Evolutionary conservation across 2,797 vertebrate species (phyloP).

Genomic region (Lerista edwardsae): DNA sequence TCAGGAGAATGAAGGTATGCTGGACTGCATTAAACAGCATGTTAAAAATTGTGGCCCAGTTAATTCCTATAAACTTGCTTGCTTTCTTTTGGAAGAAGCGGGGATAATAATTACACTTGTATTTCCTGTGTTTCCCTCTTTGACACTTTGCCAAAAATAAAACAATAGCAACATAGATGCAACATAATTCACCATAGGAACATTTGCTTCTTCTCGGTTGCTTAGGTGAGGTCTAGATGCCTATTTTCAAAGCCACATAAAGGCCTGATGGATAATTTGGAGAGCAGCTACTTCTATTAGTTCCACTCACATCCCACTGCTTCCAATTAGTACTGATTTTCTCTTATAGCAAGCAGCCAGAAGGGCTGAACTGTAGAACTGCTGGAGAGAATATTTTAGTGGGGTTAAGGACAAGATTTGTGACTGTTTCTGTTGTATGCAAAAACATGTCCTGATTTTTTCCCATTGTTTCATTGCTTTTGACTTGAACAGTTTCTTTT

Average conservation of each 20-base stretch:
- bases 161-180: conserved; percentile 43
- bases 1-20: background rate
- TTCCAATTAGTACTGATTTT: conserved; percentile 72
- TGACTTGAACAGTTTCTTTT: background rate
- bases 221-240: conserved; percentile 51
- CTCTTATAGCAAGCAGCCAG: conserved; percentile 58
- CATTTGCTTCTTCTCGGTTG: conserved; percentile 48
- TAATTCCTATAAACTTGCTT: background rate
- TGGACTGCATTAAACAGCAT: background rate
- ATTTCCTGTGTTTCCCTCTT: background rate
- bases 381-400: conserved; percentile 44
- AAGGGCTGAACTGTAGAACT: conserved; percentile 55
- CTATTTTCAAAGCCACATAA: conserved; percentile 48
- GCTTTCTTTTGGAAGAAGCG: background rate
- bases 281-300: conserved; percentile 56
- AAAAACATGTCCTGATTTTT: conserved; percentile 1
- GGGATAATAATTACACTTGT: conserved; percentile 42
- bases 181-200: conserved; percentile 47
- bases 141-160: conserved; percentile 33
- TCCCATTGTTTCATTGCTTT: conserved; percentile 1
- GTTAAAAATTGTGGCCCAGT: background rate
- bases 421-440: background rate
- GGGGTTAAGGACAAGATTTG: conserved; percentile 14
- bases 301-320: conserved; percentile 61
- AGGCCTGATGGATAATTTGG: conserved; percentile 55